Conservation (phyloP, 2,113 vertebrate genomes). For the Tangachromis dhanisi region DNA sequence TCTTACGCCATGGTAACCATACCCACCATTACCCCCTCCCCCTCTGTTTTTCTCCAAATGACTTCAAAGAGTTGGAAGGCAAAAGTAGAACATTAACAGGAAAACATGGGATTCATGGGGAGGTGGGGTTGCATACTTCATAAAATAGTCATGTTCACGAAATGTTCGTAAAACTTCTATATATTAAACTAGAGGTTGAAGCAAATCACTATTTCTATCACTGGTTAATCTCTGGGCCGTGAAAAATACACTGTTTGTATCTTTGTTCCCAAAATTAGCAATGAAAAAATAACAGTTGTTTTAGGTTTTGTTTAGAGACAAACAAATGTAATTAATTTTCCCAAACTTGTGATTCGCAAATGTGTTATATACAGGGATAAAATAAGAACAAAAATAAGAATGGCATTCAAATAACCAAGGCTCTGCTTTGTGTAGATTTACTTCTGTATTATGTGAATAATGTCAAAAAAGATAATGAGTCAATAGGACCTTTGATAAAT, state of each 20-base stretch:
- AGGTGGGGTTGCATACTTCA: neutral
- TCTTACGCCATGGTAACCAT: constrained; percentile 41
- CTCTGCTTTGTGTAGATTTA: rapidly evolving
- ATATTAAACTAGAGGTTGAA: neutral
- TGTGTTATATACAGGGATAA: neutral
- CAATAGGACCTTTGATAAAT: neutral
- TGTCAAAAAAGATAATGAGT: neutral
- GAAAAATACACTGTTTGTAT: neutral
- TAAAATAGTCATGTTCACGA: neutral
- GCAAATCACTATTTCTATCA: neutral
- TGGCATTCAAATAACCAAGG: neutral
- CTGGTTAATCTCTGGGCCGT: neutral
- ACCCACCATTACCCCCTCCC: neutral
- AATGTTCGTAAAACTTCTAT: neutral
- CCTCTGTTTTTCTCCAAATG: neutral
- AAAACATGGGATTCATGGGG: neutral
- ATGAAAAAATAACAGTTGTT: neutral
- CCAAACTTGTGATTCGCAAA: neutral
- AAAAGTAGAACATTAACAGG: constrained; percentile 33
- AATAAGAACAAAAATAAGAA: neutral
- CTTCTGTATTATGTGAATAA: rapidly evolving
- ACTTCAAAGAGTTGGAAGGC: constrained; percentile 35
- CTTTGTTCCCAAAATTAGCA: neutral
- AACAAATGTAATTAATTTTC: neutral
- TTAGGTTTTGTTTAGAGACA: neutral